A percentile compares a stretch with the other conserved stretches of the same genome.
These are phyloP conservation scores for Amphiprion percula DNA, from an alignment of 2,113 vertebrate genomes.

Conservation along the genomic window DNA sequence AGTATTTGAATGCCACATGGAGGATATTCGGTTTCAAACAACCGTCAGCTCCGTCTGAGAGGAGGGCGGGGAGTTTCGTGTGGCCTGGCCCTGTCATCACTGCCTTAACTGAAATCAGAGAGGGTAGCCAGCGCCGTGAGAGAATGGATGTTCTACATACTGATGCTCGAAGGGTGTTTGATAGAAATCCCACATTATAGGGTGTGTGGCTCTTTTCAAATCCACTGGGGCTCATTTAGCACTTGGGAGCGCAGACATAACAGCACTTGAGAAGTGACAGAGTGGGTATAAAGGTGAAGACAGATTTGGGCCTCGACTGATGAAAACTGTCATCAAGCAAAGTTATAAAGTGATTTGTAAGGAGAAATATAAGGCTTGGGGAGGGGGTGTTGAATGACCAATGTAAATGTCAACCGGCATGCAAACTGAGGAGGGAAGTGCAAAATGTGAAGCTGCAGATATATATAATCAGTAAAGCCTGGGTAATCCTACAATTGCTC, in stretches of 20 bases:
- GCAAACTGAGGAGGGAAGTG: conserved; percentile 1
- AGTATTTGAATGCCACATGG: conserved; percentile 51
- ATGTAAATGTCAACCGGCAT: conserved; percentile 34
- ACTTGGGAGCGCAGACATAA: conserved; percentile 56
- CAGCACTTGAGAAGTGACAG: conserved; percentile 62
- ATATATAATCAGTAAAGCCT: neutral
- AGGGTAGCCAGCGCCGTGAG: conserved; percentile 18
- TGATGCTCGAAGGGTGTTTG: conserved; percentile 21
- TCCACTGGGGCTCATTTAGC: conserved; percentile 58
- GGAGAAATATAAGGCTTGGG: conserved; percentile 27
- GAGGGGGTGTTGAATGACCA: neutral
- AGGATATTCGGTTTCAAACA: conserved; percentile 68
- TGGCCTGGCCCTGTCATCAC: conserved; percentile 47
- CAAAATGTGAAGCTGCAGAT: neutral
- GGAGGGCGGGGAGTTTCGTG: conserved; percentile 44
- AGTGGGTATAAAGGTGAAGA: conserved; percentile 51
- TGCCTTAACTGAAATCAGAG: conserved; percentile 71
- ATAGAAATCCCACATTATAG: conserved; percentile 54
- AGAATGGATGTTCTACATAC: conserved; percentile 24
- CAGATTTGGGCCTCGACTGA: conserved; percentile 43
- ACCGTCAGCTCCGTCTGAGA: conserved; percentile 9
- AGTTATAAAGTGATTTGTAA: conserved; percentile 50
- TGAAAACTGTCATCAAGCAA: conserved; percentile 60
- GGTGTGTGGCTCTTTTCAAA: conserved; percentile 56
- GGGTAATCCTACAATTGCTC: conserved; percentile 32